These are phyloP conservation scores for Ctenomys sociabilis DNA, from an alignment of 2,113 vertebrate genomes.

Conservation along the genomic window DNA sequence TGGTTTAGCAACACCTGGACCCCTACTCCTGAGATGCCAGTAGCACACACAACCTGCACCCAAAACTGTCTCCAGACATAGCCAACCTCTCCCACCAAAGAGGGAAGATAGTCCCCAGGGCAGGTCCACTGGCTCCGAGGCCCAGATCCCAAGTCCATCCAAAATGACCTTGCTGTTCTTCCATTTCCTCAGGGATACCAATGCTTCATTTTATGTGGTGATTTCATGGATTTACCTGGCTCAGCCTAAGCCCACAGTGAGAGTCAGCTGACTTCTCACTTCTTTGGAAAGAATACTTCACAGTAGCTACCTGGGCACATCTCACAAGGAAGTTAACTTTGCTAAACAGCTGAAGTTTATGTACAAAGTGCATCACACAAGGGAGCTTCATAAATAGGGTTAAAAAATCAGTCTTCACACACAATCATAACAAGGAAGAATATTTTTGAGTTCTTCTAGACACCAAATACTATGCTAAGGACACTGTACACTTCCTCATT, in stretches of 20 bases:
- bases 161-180: neutral
- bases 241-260: neutral
- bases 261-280: neutral
- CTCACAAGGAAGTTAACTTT: neutral
- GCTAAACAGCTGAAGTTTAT: neutral
- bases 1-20: neutral
- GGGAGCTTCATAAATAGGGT: neutral
- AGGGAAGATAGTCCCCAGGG: no score
- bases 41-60: neutral
- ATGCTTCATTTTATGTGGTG: neutral
- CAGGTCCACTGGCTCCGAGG: neutral
- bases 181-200: neutral
- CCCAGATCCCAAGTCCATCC: neutral
- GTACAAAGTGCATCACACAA: neutral
- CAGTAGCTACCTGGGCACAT: neutral
- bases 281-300: neutral
- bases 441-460: neutral
- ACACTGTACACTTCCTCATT: neutral
- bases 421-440: neutral
- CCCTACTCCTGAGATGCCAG: neutral
- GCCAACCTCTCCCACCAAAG: neutral
- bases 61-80: neutral
- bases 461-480: neutral
- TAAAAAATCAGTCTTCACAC: neutral
- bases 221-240: neutral